Evolutionary conservation across 2,113 vertebrate genomes (phyloP).

Genomic region (Phalacrocorax aristotelis): DNA sequence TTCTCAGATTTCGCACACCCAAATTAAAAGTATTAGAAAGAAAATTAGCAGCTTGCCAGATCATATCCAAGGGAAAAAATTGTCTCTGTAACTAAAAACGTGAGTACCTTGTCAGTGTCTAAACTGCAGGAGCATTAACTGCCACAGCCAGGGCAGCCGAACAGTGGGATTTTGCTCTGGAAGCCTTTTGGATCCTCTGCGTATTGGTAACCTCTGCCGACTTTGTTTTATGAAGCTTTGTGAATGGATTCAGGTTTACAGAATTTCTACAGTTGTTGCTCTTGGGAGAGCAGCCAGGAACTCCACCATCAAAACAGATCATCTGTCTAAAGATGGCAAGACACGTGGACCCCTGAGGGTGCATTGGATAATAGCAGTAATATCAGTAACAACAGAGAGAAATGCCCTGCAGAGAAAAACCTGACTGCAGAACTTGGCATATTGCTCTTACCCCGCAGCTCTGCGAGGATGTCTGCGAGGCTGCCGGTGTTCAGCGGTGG

Average conservation of each 20-base stretch:
- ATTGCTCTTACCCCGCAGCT: background rate
- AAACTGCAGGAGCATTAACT: background rate
- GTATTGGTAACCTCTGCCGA: background rate
- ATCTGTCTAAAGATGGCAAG: conserved; percentile 24
- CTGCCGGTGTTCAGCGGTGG: background rate
- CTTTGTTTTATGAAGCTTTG: conserved; percentile 54
- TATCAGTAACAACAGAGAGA: conserved; percentile 35
- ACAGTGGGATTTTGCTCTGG: background rate
- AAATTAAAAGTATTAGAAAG: background rate
- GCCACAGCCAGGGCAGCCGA: background rate
- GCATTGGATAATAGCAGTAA: conserved; percentile 14
- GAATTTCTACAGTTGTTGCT: conserved; percentile 31
- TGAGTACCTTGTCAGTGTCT: background rate
- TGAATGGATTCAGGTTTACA: conserved; percentile 53
- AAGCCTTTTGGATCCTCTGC: conserved; percentile 24
- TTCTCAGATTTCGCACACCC: background rate
- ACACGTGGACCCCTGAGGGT: background rate
- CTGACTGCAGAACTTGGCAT: conserved; percentile 13
- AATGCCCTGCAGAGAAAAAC: conserved; percentile 44
- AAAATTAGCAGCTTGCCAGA: background rate
- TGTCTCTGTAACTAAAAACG: background rate
- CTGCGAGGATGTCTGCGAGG: background rate
- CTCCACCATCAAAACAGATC: conserved; percentile 34
- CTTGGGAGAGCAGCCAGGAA: conserved; percentile 23
- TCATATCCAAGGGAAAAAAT: background rate